Evolutionary conservation across 2,113 vertebrate genomes (phyloP).

Genomic region (Hydropotes inermis): DNA sequence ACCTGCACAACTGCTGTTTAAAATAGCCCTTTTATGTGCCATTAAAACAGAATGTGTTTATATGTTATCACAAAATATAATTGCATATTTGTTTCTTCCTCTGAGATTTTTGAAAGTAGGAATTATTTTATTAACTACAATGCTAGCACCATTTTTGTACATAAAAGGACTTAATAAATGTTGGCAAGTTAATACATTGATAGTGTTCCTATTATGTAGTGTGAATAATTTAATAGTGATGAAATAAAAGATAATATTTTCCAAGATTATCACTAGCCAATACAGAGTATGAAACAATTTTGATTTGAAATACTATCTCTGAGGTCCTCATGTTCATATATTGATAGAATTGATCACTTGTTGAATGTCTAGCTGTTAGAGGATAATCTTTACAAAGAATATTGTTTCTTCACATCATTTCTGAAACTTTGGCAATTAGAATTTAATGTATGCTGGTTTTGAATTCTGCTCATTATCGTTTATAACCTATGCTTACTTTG

Average conservation of each 20-base stretch:
- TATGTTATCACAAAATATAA: background rate
- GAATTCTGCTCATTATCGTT: conserved; percentile 43
- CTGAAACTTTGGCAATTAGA: conserved; percentile 21
- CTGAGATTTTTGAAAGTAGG: background rate
- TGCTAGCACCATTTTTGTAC: background rate
- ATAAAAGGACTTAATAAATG: background rate
- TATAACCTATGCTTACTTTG: conserved; percentile 54
- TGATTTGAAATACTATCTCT: background rate
- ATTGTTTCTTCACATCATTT: conserved; percentile 3
- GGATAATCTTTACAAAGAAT: background rate
- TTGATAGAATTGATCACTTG: background rate
- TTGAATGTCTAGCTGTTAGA: background rate
- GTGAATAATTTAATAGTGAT: background rate
- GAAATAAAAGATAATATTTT: background rate
- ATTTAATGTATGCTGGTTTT: conserved; percentile 42
- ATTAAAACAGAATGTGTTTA: background rate
- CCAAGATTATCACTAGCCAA: background rate
- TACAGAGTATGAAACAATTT: background rate
- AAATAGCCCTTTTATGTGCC: background rate
- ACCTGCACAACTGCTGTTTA: background rate
- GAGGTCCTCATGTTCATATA: background rate
- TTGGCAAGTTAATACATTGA: background rate
- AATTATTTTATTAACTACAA: background rate
- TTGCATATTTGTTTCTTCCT: background rate
- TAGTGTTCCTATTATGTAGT: background rate